Base-by-base conservation (phyloP, 2,888 invertebrate genomes). In the Villa cingulata region DNA sequence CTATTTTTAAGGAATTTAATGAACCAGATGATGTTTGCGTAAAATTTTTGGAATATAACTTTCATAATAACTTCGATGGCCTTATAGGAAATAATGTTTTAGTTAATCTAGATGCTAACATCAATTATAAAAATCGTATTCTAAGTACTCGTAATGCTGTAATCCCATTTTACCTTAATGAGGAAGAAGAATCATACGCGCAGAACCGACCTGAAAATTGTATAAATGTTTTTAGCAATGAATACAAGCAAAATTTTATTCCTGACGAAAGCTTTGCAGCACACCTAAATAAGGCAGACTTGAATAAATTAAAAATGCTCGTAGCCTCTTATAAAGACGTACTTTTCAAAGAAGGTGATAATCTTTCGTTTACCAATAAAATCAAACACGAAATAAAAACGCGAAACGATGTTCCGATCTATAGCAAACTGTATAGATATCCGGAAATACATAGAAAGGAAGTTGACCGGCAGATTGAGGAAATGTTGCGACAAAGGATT, bases 401-500 rank as follows among this genome's bases (percentile, higher is more conserved):
- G 9, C 17, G 27, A 40, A 49, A 17, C 17, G 50, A 49, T 10
- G 23, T 41, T 14, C 48, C 52, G 16, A 46, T 51, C 3, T 50
- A 48, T 40, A 49, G 23, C 5, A 48, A 45, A 39, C n/a, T 37
- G 4, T 53, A 53, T 37, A 36, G 53, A 10, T 53, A 53, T 27
- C 49, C 53, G 10, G 43, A 48, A 40, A 42, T 53, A 12, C 51
- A 53, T 43, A 16, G 50, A 18, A 15, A 47, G 23, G 50, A 53
- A 42, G 53, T 50, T 1, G 46, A 50, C 17, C 17, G 37, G 17
- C 49, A 53, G 32, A 53, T 51, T 15, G 16, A 45, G 7, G 51
- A 53, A 44, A 53, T 54, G 52, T 43, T 50, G 14, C 12, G 39
- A 16, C 39, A 50, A 40, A 43, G n/a, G 6, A 60, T 61, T 18